These are phyloP conservation scores for Martes martes DNA, from an alignment of 2,113 vertebrate genomes.

Conservation along the genomic window DNA sequence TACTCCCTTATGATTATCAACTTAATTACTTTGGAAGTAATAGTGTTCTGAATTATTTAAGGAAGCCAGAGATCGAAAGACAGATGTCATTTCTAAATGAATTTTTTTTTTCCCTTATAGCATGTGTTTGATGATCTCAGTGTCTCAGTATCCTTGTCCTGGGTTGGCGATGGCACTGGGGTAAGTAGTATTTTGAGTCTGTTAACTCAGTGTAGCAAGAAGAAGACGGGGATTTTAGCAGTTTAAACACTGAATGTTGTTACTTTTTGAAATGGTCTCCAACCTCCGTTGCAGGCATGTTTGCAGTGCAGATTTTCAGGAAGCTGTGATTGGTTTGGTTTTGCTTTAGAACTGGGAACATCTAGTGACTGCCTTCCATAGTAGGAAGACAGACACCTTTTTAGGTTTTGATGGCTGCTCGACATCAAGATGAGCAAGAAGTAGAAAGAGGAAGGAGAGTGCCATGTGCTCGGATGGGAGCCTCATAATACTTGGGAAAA, in stretches of 20 bases:
- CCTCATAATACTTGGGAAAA: background rate
- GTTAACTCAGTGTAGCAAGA: background rate
- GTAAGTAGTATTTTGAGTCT: slow-evolving; percentile 83
- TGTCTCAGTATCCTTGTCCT: slow-evolving; percentile 91
- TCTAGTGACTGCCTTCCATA: background rate
- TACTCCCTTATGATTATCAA: slow-evolving; percentile 10
- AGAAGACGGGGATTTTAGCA: background rate
- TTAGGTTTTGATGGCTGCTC: background rate
- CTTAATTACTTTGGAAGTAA: slow-evolving; percentile 43
- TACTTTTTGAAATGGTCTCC: background rate
- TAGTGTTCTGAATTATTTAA: slow-evolving; percentile 45
- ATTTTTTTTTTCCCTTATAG: slow-evolving; percentile 74
- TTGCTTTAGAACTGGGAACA: slow-evolving; percentile 15
- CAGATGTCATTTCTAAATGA: slow-evolving; percentile 47
- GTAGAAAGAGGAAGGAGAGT: background rate
- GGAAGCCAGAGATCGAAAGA: background rate
- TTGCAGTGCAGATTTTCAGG: background rate
- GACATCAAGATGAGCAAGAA: background rate
- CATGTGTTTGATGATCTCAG: slow-evolving; percentile 89
- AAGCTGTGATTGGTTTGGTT: background rate
- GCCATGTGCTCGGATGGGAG: background rate
- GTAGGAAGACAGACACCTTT: background rate
- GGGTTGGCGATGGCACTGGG: slow-evolving; percentile 94
- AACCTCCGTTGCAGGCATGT: background rate
- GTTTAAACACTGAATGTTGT: background rate